Evolutionary conservation across 2,888 invertebrate species (phyloP).

Genomic region (Oeneis ivallda): DNA sequence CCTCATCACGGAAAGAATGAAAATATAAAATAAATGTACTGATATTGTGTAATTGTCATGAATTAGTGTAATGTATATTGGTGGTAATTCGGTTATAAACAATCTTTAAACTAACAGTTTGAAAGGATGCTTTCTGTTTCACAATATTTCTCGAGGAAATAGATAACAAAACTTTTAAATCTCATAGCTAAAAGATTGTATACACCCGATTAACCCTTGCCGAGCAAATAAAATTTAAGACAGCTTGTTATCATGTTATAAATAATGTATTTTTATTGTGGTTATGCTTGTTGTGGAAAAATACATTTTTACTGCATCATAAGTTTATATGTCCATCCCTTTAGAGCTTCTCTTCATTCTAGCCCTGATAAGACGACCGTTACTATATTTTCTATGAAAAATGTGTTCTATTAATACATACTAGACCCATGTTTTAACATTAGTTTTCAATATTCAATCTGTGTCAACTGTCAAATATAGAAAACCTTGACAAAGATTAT

Average conservation of each 20-base stretch:
- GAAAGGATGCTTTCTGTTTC: too few species aligned
- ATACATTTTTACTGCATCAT: slow-evolving; percentile 31
- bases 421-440: too few species aligned
- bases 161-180: too few species aligned
- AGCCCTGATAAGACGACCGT: background rate
- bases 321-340: slow-evolving; percentile 1
- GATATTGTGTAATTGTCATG: background rate
- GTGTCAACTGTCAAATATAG: too few species aligned
- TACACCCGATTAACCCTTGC: background rate
- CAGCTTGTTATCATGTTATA: slow-evolving; percentile 18
- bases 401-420: too few species aligned
- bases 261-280: slow-evolving; percentile 41
- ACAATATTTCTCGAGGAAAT: too few species aligned
- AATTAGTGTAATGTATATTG: background rate
- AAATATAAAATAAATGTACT: background rate
- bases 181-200: too few species aligned
- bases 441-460: too few species aligned
- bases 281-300: slow-evolving; percentile 45
- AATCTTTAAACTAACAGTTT: too few species aligned
- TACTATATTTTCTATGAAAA: too few species aligned
- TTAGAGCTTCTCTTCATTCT: background rate
- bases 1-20: background rate
- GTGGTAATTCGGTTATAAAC: too few species aligned
- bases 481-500: too few species aligned
- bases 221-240: slow-evolving; percentile 2